A percentile compares a stretch with the other conserved stretches of the same genome.
Evolutionary conservation across 2,797 vertebrate species (phyloP).

Genomic region (Rhabdomys pumilio): DNA sequence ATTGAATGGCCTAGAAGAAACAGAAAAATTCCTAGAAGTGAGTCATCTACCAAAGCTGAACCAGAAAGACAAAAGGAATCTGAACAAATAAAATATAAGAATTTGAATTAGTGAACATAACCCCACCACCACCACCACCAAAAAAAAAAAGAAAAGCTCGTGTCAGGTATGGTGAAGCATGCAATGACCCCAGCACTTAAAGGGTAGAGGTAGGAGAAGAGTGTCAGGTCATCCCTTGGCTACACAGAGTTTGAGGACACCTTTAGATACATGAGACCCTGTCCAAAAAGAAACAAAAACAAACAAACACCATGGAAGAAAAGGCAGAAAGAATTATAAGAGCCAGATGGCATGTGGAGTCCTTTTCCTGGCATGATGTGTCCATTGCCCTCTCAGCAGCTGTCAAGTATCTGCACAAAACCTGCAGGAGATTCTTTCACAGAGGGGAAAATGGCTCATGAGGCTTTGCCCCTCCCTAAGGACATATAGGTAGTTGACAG

Average conservation of each 20-base stretch:
- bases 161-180: not conserved
- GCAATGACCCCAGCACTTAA: not conserved
- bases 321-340: not conserved
- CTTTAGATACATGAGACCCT: not conserved
- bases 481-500: not conserved
- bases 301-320: not conserved
- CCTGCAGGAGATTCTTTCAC: not conserved
- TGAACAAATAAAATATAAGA: not conserved
- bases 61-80: not conserved
- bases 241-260: not conserved
- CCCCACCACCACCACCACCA: not conserved
- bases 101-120: slow-evolving; percentile 14
- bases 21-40: not conserved
- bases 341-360: not conserved
- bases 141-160: not conserved
- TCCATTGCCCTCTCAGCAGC: not conserved
- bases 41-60: not conserved
- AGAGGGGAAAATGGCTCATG: not conserved
- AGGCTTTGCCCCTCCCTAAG: not conserved
- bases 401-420: not conserved
- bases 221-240: not conserved
- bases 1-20: not conserved
- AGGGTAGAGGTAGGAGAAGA: not conserved
- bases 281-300: too few species aligned
- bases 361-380: not conserved